Conservation (phyloP, 2,113 vertebrate genomes). For the Osmerus eperlanus region DNA sequence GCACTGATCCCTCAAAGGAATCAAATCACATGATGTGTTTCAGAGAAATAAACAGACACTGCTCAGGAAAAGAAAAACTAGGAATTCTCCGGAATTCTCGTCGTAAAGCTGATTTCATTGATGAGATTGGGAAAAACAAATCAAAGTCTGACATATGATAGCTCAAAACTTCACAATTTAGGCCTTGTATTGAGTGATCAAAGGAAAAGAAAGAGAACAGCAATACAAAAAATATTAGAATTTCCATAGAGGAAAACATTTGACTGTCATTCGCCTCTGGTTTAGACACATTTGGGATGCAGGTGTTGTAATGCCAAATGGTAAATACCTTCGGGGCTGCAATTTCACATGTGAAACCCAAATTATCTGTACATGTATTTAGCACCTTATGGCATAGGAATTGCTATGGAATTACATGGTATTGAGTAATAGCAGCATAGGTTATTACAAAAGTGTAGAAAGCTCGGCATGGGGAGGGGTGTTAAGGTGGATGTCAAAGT, state of each 20-base stretch:
- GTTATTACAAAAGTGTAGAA: no score
- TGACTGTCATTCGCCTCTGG: neutral
- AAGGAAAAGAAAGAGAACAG: neutral
- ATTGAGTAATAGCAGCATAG: no score
- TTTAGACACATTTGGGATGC: neutral
- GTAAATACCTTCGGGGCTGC: neutral
- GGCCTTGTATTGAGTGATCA: no score
- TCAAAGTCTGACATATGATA: no score
- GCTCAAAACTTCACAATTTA: no score
- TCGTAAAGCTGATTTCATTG: no score
- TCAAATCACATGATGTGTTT: neutral
- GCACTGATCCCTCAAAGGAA: neutral
- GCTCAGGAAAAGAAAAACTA: neutral
- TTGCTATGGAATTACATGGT: no score
- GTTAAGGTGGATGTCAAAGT: no score
- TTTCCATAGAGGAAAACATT: neutral
- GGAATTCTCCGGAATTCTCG: neutral
- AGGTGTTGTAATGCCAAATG: neutral
- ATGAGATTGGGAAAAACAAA: no score
- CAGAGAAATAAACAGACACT: neutral
- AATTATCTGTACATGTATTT: neutral
- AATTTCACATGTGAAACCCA: neutral
- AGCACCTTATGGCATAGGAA: no score
- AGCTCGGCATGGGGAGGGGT: no score
- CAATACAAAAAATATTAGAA: neutral